Percentiles rank a stretch among this genome's conserved stretches.
Evolutionary conservation across 2,113 vertebrate species (phyloP).

Genomic region (Lethenteron reissneri): DNA sequence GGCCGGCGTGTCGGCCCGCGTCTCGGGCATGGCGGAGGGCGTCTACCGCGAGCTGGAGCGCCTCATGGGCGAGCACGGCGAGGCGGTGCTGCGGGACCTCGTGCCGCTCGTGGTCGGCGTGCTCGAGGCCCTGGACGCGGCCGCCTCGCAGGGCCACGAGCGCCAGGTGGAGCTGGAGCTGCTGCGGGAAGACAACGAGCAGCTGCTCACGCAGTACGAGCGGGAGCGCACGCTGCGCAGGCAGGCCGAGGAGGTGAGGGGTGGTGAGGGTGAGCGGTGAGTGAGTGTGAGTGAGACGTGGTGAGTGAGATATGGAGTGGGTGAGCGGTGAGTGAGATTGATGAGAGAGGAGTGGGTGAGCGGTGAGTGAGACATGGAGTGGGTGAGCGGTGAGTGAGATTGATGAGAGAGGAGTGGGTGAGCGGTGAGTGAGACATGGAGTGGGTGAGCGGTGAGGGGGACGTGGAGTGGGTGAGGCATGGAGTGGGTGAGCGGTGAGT

Average conservation of each 20-base stretch:
- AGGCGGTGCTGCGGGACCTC: not conserved
- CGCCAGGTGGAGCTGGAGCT: conserved; percentile 5
- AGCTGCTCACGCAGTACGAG: conserved; percentile 4
- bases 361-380: no score
- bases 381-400: no score
- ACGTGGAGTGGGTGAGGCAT: no score
- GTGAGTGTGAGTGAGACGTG: no score
- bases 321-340: no score
- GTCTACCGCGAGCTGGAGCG: conserved; percentile 5
- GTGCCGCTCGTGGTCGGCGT: not conserved
- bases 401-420: no score
- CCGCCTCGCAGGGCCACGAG: not conserved
- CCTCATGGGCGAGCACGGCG: not conserved
- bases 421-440: no score
- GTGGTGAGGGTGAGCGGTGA: not conserved
- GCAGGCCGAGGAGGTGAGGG: conserved; percentile 2
- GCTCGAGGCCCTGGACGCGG: conserved; percentile 1
- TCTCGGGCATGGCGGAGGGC: conserved; percentile 4
- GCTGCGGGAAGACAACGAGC: conserved; percentile 1
- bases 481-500: no score
- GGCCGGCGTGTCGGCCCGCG: not conserved
- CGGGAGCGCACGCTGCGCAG: conserved; percentile 3
- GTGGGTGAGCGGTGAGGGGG: no score
- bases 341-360: no score
- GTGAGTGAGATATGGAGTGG: no score